Base-by-base conservation (phyloP, 1,140 invertebrate species). In the Ceratoteleas bidentatus region DNA sequence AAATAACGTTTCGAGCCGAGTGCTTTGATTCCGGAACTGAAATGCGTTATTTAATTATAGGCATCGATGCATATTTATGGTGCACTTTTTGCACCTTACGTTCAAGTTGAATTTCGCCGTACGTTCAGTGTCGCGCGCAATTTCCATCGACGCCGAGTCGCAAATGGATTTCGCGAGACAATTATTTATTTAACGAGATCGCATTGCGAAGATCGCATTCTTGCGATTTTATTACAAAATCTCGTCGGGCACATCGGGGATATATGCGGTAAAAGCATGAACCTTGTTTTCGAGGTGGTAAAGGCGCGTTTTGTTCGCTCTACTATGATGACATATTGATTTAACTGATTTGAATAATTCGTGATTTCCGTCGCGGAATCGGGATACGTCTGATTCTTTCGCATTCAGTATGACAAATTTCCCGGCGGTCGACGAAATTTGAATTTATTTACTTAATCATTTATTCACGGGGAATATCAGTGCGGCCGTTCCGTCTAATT, bases 281-380 rank as follows among this genome's bases (percentile, higher is more conserved):
- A 62, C 50, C 47, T 36, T 62, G 13, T 49, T n/a, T 47, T 61
- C 13, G 13, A 6, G 11, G 45, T 16, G 47, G 60, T 15, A 52
- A 50, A 62, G 47, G 47, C 13, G 15, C 50, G 50, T 62, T 62
- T 62, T 62, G 45, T 50, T 50, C 60, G 36, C n/a, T 62, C 45
- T 32, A 50, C 45, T 62, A 50, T 62, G 45, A 50, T 47, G 60
- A 62, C 60, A 62, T 62, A 50, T 62, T 62, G 60, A 62, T 62
- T 62, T 62, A 62, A 62, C 45, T 3, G 10, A 62, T 62, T 50
- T 62, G 60, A 62, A 62, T 62, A 62, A 62, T 62, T 62, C 15
- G 13, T 45, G 47, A 62, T 62, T 62, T 52, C 47, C 47, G 34
- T 16, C 15, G 60, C 33, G 33, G 40, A 50, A 33, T n/a, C 24